A percentile compares a stretch with the other conserved stretches of the same genome.
Evolutionary conservation across 1,140 invertebrate species (phyloP).

Genomic region (Anagrus nilaparvatae): DNA sequence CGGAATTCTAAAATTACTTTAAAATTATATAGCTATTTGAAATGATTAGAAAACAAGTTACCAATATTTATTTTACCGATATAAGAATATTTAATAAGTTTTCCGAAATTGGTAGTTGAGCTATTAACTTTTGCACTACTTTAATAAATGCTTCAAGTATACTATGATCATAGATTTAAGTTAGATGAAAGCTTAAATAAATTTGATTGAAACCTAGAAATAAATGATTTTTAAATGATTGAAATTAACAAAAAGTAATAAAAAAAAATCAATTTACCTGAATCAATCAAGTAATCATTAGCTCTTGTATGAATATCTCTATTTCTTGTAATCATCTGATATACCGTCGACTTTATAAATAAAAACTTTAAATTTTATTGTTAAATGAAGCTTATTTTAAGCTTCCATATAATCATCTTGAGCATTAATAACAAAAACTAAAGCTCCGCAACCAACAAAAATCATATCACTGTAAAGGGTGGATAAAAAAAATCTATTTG

Average conservation of each 20-base stretch:
- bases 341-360: conserved; percentile 98
- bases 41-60: neutral
- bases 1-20: conserved; percentile 73
- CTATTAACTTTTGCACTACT: conserved; percentile 98
- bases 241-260: conserved; percentile 7
- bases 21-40: conserved; percentile 6
- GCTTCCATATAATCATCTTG: conserved; percentile 97
- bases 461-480: conserved; percentile 89
- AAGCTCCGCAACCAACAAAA: conserved; percentile 87
- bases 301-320: conserved; percentile 95
- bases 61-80: conserved; percentile 62
- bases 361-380: conserved; percentile 98
- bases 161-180: conserved; percentile 99
- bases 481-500: conserved; percentile 97
- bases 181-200: conserved; percentile 91
- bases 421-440: conserved; percentile 99
- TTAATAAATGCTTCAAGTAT: conserved; percentile 99
- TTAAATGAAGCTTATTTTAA: conserved; percentile 80
- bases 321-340: conserved; percentile 98
- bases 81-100: conserved; percentile 99
- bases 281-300: conserved; percentile 87
- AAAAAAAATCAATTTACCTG: conserved; percentile 43
- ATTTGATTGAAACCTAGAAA: conserved; percentile 65
- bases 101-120: conserved; percentile 92
- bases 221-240: conserved; percentile 15